Evolutionary conservation across 2,113 vertebrate genomes (phyloP), one percentile per base, ranked within the genome.

Genomic region (Halcyon malimbica): DNA sequence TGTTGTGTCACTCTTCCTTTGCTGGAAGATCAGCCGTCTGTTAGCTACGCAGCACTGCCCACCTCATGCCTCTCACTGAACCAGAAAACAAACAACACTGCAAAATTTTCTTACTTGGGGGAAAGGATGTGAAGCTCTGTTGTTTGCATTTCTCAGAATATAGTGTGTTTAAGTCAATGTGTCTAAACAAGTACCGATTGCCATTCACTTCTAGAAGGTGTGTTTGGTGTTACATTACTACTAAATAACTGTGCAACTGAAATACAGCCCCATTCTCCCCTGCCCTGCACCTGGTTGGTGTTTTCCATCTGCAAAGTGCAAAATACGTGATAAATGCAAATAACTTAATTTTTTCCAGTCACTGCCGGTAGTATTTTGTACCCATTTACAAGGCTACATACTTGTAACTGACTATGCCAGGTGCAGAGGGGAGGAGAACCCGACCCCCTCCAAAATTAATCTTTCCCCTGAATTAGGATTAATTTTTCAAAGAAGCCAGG

Each of bases 331-430:
- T 96, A 65, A 92, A 89, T 10, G 63, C 77, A 73, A 94, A 48
- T 73, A 96, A 85, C 69, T 89, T 37, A 24, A 54, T 69, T 79
- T 96, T 92, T 96, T 97, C 92, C 86, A 73, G 74, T 90, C 21
- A 14, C 35, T 37, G 42, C 48, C 59, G 44, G 80, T 41, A 69
- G 56, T 76, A 78, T 88, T 92, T 95, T 90, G 70, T 77, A 81
- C 41, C 51, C 71, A 17, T 81, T 91, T 91, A 80, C 71, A 68
- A 84, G 65, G 79, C 92, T 85, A 24, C 15, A 13, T 62, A 20
- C 46, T 93, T 83, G 37, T 90, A 95, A 97, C 91, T 86, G 92
- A 92, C 50, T 81, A 39, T 14, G 54, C 89, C 95, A 96, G 92
- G 93, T 97, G 94, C 89, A 78, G 64, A 37, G 62, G n/a, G 48